Percentiles rank a stretch among this genome's conserved stretches.
phyloP scores from a whole-genome alignment of 2,888 invertebrate species.

The Ichneumoninae sp. region DNA sequence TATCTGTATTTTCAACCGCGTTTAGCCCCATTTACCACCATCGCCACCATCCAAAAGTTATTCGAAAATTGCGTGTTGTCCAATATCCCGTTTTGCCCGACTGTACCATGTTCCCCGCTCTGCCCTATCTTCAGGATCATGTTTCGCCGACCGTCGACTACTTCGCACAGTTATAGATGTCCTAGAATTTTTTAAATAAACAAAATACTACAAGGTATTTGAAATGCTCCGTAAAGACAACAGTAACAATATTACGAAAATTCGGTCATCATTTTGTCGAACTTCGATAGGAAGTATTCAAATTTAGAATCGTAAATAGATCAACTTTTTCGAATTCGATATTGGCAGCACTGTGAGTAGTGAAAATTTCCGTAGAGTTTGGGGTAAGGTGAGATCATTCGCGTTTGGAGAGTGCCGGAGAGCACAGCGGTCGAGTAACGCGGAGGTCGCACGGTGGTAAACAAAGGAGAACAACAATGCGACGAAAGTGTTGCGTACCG shows the following conservation, averaged over 20 bases:
- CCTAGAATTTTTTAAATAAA: background rate
- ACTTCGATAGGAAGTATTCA: background rate
- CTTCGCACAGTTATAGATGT: background rate
- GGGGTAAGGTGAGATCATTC: background rate
- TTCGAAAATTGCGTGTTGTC: no score
- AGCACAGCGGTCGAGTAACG: slow-evolving; percentile 5
- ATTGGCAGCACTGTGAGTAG: slow-evolving; percentile 1
- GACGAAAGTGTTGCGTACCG: slow-evolving; percentile 62
- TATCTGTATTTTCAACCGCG: no score
- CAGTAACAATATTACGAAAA: background rate
- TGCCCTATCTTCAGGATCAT: no score
- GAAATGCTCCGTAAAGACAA: background rate
- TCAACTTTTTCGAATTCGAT: background rate
- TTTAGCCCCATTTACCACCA: no score
- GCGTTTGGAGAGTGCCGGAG: background rate
- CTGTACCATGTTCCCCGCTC: no score
- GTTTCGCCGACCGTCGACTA: background rate
- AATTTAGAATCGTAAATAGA: background rate
- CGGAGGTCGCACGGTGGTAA: background rate
- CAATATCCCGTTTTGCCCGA: no score
- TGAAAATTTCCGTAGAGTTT: background rate
- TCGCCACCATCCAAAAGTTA: no score
- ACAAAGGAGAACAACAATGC: slow-evolving; percentile 20
- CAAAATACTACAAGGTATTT: background rate
- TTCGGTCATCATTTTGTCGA: background rate